Evolutionary conservation across 1,140 invertebrate genomes (phyloP).

Genomic region (Drosophila watanabei): DNA sequence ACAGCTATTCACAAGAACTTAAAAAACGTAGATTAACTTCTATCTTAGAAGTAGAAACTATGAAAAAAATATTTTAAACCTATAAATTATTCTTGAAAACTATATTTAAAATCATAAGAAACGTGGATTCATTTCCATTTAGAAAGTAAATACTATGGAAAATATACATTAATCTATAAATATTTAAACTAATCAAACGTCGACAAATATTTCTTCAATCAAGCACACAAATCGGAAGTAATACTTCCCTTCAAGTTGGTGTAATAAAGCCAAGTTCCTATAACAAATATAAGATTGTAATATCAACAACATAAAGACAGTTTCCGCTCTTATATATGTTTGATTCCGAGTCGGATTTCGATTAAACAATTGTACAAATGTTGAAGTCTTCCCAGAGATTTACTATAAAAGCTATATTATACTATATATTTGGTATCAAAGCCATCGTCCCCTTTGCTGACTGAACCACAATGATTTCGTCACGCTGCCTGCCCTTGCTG

Average conservation of each 20-base stretch:
- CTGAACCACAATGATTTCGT: constrained; percentile 17
- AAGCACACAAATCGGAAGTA: background rate
- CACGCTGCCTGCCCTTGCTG: constrained; percentile 27
- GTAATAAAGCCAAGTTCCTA: background rate
- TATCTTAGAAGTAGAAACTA: no score
- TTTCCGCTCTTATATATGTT: constrained; percentile 11
- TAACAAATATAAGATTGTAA: background rate
- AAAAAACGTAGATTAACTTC: no score
- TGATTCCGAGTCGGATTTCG: background rate
- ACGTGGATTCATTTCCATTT: background rate
- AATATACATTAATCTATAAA: background rate
- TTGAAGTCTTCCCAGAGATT: constrained; percentile 16
- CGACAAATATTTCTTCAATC: background rate
- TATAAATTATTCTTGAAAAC: background rate
- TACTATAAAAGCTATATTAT: background rate
- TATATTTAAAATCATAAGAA: background rate
- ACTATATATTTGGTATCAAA: constrained; percentile 10
- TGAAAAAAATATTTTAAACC: no score
- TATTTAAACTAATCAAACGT: background rate
- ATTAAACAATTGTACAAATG: constrained; percentile 73
- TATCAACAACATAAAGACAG: background rate
- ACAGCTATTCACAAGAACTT: no score
- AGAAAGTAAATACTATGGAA: background rate
- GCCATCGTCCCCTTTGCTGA: background rate
- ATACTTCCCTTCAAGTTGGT: background rate